Evolutionary conservation across 2,113 vertebrate species (phyloP).

Genomic region (Neodon shergylaensis): DNA sequence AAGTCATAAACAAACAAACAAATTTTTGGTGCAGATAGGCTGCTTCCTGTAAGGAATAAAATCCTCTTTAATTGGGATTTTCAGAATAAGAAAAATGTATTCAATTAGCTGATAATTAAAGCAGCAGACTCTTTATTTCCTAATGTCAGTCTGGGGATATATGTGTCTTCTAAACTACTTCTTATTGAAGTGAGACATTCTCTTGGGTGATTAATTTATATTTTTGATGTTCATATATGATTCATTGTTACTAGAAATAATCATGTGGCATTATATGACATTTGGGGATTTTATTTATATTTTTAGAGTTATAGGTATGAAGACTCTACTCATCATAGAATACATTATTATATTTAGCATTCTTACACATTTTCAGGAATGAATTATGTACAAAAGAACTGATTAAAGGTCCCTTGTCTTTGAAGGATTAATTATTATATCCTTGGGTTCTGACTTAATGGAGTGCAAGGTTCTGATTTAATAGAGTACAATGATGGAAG

Average conservation of each 20-base stretch:
- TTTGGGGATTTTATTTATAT: background rate
- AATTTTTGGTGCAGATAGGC: background rate
- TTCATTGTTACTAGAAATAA: background rate
- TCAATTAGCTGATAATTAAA: background rate
- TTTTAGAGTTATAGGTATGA: background rate
- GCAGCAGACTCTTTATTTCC: background rate
- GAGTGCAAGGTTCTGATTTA: constrained; percentile 43
- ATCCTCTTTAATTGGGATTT: background rate
- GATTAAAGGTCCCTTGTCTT: constrained; percentile 35
- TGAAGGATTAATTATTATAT: constrained; percentile 34
- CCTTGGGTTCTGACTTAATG: constrained; percentile 50
- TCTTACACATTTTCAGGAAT: constrained; percentile 33
- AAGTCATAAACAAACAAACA: background rate
- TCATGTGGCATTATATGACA: background rate
- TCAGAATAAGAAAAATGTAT: background rate
- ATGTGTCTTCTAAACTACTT: background rate
- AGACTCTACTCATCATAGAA: background rate
- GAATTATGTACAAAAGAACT: constrained; percentile 4
- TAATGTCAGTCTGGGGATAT: background rate
- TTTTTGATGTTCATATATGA: background rate
- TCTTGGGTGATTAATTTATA: background rate
- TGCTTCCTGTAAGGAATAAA: background rate
- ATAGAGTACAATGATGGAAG: background rate
- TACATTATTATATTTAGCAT: background rate
- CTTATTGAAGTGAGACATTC: background rate